Conservation (phyloP, 1,140 invertebrate species). For the Dryas iulia region DNA sequence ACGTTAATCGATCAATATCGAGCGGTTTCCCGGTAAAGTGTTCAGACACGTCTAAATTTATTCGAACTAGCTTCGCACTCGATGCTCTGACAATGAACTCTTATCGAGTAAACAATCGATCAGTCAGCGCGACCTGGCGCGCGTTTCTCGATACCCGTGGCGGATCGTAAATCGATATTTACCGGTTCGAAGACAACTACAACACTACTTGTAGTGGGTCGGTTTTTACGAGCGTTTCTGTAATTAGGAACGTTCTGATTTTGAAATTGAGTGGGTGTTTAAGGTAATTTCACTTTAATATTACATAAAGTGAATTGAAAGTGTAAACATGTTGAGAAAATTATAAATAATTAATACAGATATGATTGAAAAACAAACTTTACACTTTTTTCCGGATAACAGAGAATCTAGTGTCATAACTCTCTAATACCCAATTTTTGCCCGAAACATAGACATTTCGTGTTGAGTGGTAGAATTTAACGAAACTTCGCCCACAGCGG, state of each 20-base stretch:
- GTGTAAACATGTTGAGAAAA: not conserved
- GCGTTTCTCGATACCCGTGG: slow-evolving; percentile 57
- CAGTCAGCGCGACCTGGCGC: slow-evolving; percentile 67
- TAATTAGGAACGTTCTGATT: slow-evolving; percentile 56
- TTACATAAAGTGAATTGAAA: not conserved
- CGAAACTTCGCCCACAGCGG: no score
- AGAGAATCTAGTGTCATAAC: no score
- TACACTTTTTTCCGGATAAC: no score
- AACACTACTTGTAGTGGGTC: slow-evolving; percentile 68
- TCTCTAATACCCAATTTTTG: no score
- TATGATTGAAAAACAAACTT: no score
- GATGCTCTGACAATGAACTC: slow-evolving; percentile 76
- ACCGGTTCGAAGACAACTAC: slow-evolving; percentile 53
- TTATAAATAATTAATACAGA: no score
- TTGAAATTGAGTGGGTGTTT: slow-evolving; percentile 39
- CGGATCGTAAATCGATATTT: slow-evolving; percentile 71
- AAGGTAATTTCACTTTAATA: not conserved
- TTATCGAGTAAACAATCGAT: slow-evolving; percentile 71
- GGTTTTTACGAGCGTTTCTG: slow-evolving; percentile 61
- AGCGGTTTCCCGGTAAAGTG: slow-evolving; percentile 53
- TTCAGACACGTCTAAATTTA: slow-evolving; percentile 72
- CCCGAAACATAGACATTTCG: no score
- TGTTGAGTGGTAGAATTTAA: no score
- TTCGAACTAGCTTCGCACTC: slow-evolving; percentile 70
- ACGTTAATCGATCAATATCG: slow-evolving; percentile 48